Evolutionary conservation across 2,888 invertebrate species (phyloP), one percentile per base, ranked within the genome.

Genomic region (Sphaerophoria taeniata): DNA sequence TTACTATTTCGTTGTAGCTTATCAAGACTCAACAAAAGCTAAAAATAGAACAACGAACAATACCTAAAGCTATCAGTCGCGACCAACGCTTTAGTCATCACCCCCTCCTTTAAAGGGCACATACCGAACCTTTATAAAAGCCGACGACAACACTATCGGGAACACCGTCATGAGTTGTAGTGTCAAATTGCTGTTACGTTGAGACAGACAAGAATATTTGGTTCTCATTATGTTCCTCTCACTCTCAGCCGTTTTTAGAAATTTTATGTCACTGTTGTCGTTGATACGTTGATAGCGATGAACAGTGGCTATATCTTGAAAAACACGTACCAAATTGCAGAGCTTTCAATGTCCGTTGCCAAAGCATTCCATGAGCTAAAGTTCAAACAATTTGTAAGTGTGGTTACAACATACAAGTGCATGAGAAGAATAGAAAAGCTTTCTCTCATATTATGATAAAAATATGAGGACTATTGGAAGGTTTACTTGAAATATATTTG

Each of bases 11-110:
- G 47, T 14, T 39, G 47, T 47, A 74, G 39, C 74, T 69, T 47
- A 51, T 43, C 39, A 67, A 55, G 69, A 12, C 63, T 65, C 56
- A 72, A 65, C 76, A 72, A 80, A 76, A 39, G 24, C 76, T 76
- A 81, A 81, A 81, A 81, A 81, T 81, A 81, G 81, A 81, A 81
- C 71, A 76, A 72, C 72, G 58, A 51, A 76, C 58, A 65, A 34
- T 49, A 81, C 65, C 76, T 71, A 60, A 71, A 76, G 81, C 39
- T 71, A 71, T 58, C 58, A 58, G 75, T 67, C 45, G 43, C 72
- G 34, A 49, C 39, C 53, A 74, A 34, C 74, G 55, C 63, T 47
- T 49, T 31, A 36, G 45, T 9, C 33, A 47, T 49, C 45, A 74
- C 67, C 45, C 33, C 16, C 51, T 43, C 78, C 65, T 63, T 39